Evolutionary conservation across 2,888 invertebrate genomes (phyloP), one percentile per base, ranked within the genome.

Genomic region (Clistopyga incitator): DNA sequence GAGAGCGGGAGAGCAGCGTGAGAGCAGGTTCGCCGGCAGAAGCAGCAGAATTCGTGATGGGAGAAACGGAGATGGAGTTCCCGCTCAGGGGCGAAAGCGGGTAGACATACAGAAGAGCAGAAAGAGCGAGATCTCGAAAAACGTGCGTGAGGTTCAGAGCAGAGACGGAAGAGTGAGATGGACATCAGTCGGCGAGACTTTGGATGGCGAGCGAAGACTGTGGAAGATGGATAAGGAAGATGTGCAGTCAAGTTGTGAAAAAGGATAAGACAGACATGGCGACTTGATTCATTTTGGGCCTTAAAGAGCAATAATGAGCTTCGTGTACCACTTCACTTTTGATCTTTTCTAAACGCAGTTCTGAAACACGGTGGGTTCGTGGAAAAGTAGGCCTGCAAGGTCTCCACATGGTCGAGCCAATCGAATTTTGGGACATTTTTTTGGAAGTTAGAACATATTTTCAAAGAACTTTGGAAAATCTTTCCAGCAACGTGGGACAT

Each of bases 61-160:
- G 77, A 77, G 78, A 54, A 80, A 84, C 78, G 67, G 86, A 87
- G 88, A 87, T 82, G 85, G 86, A 83, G 85, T 77, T 38, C 71
- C 64, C 70, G 59, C 29, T 65, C 72, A 23, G 70, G 75, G 65
- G 18, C 38, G 29, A 71, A 72, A 67, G 78, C 54, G 81, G 71
- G 59, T 25, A 29, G 23, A 34, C 38, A 67, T 42, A 72, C 50
- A 64, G 38, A 52, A 47, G 15, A 23, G 61, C 85, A 67, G 81
- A 80, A 86, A 80, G 82, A 68, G 83, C 67, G 71, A 78, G 86
- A 87, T 84, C 77, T 10, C 13, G 85, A 72, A 82, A 81, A 82
- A 80, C 82, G 38, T 78, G 81, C 75, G 45, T 78, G 52, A 82
- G 76, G 20, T 70, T 70, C 56, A 61, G 74, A 59, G 52, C 82